Evolutionary conservation across 2,113 vertebrate species (phyloP).

Genomic region (Semicossyphus pulcher): DNA sequence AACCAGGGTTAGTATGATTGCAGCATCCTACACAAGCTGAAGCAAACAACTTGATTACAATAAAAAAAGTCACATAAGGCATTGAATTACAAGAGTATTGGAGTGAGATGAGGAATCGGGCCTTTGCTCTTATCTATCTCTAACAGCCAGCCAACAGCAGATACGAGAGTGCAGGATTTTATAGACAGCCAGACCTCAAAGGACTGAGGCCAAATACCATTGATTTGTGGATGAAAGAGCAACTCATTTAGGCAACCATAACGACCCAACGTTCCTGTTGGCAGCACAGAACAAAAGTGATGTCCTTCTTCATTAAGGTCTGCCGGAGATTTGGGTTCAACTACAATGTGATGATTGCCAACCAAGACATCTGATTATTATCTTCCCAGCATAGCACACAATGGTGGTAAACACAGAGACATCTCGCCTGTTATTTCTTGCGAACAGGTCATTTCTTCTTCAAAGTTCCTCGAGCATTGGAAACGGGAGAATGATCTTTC

Average conservation of each 20-base stretch:
- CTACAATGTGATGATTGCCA: conserved; percentile 11
- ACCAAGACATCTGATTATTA: conserved; percentile 37
- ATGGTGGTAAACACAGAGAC: neutral
- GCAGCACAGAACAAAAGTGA: conserved; percentile 27
- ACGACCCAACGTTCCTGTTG: conserved; percentile 13
- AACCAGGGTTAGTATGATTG: neutral
- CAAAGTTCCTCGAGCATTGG: conserved; percentile 20
- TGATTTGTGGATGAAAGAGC: conserved; percentile 48
- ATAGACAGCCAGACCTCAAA: conserved; percentile 39
- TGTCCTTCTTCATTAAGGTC: conserved; percentile 40
- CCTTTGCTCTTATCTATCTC: conserved; percentile 44
- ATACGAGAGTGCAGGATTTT: conserved; percentile 32
- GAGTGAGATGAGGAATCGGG: conserved; percentile 11
- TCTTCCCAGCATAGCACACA: neutral
- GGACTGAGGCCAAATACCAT: conserved; percentile 20
- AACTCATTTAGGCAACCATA: conserved; percentile 41
- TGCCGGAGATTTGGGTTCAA: conserved; percentile 25
- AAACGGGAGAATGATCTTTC: conserved; percentile 45
- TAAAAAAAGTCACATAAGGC: conserved; percentile 1
- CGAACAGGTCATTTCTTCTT: conserved; percentile 39
- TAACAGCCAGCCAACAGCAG: conserved; percentile 34
- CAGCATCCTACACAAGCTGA: neutral
- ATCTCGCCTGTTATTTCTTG: neutral
- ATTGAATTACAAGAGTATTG: conserved; percentile 2
- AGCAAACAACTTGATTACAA: conserved; percentile 5